A percentile compares a stretch with the other conserved stretches of the same genome.
These are phyloP conservation scores for Dermochelys coriacea DNA, from an alignment of 2,797 vertebrate species.

Conservation along the genomic window DNA sequence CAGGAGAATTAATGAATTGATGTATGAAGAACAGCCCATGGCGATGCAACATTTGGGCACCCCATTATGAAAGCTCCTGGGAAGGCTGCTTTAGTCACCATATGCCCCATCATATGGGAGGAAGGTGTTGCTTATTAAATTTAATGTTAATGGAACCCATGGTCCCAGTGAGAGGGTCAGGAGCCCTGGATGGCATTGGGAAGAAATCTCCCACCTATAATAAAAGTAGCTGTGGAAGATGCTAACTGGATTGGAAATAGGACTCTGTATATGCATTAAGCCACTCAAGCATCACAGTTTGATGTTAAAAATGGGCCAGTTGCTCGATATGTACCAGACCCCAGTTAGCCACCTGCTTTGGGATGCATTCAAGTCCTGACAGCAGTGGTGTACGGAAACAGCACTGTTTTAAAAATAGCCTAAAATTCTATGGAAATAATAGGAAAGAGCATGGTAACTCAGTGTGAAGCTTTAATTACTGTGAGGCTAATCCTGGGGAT, in stretches of 20 bases:
- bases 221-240: not conserved
- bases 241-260: not conserved
- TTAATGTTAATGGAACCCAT: not conserved
- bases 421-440: not conserved
- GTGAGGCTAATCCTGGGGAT: not conserved
- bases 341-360: not conserved
- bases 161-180: not conserved
- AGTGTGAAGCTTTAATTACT: constrained; percentile 33
- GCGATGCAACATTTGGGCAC: not conserved
- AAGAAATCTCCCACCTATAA: not conserved
- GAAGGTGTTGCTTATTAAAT: not conserved
- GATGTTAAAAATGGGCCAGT: not conserved
- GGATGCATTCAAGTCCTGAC: not conserved
- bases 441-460: constrained; percentile 4
- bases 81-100: not conserved
- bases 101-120: not conserved
- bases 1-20: not conserved
- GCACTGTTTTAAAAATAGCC: constrained; percentile 18
- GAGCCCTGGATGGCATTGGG: not conserved
- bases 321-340: not conserved
- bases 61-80: not conserved
- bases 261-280: not conserved
- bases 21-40: not conserved
- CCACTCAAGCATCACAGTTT: not conserved
- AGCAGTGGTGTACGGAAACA: not conserved